Evolutionary conservation across 2,888 invertebrate genomes (phyloP), one percentile per base, ranked within the genome.

Genomic region (Spodoptera exigua): DNA sequence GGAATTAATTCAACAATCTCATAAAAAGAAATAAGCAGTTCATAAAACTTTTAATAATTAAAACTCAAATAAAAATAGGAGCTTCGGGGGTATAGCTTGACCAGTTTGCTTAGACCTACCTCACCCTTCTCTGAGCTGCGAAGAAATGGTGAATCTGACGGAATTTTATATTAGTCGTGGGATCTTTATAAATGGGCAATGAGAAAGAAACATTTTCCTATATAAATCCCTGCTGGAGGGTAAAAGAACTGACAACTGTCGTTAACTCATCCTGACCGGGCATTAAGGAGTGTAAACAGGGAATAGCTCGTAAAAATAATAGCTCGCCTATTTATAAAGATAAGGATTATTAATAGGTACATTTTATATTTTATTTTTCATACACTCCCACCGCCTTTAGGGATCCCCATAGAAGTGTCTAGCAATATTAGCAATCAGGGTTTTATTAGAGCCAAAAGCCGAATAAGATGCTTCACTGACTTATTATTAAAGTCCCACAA

Each of bases 1-100:
- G 85, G 79, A 91, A 93, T 94, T 93, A 93, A 92, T 91, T 91
- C 87, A 89, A 91, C 92, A 92, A 91, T 86, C 86, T 87, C 91
- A 86, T 93, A 91, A 94, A 93, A 94, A 89, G 85, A 89, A 93
- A 91, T 92, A 92, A 92, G 92, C 93, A 94, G 92, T 93, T 91
- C 89, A 92, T 93, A 91, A 91, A 93, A 93, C 88, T 94, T 93
- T 92, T 91, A 88, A 92, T 93, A 93, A 93, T 93, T 93, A 93
- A 93, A 93, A 93, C 87, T 89, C 87, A 80, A 91, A 91, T 92
- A 90, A 93, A 92, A 93, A 92, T 89, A 87, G 83, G 82, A 83
- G 85, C 84, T 84, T 80, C 83, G 76, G 79, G 86, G 83, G 80
- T 64, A 75, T 64, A 69, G 63, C 51, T 59, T 9, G 61, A 49